Conservation (phyloP, 2,888 invertebrate species). For the Hermaeophaga mercurialis region DNA sequence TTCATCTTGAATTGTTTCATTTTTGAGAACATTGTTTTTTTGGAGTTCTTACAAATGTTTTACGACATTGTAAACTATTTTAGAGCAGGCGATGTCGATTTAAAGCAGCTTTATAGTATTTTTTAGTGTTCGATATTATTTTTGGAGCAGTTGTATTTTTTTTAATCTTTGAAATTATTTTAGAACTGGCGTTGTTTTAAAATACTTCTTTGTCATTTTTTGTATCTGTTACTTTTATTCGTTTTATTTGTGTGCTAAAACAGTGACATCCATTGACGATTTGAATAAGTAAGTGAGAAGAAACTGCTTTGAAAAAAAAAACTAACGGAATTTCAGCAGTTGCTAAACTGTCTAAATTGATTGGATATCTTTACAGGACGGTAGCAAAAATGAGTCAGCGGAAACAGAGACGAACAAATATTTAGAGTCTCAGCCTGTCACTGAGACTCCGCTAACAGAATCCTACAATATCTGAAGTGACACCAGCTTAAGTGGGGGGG, state of each 20-base stretch:
- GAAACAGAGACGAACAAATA: conserved; percentile 56
- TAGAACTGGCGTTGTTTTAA: too few species aligned
- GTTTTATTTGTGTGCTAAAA: conserved; percentile 5
- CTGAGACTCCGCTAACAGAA: conserved; percentile 45
- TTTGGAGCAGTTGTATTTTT: too few species aligned
- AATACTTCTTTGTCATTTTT: too few species aligned
- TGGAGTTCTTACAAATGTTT: too few species aligned
- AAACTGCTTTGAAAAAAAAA: conserved; percentile 33
- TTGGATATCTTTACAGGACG: conserved; percentile 60
- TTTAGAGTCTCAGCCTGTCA: conserved; percentile 48
- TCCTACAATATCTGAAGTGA: conserved; percentile 48
- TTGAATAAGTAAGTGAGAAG: conserved; percentile 16
- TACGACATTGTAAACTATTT: too few species aligned
- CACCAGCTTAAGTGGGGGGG: conserved; percentile 41
- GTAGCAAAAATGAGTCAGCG: conserved; percentile 57
- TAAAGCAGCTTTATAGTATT: too few species aligned
- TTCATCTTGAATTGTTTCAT: too few species aligned
- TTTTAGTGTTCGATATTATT: too few species aligned
- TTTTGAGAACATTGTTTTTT: too few species aligned
- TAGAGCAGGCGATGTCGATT: too few species aligned
- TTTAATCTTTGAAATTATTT: too few species aligned
- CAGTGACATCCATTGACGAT: conserved; percentile 24
- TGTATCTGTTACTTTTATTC: too few species aligned
- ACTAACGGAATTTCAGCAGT: conserved; percentile 29
- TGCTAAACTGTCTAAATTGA: conserved; percentile 43